phyloP scores from a whole-genome alignment of 2,888 invertebrate genomes.

The Boloria euphrosyne region DNA sequence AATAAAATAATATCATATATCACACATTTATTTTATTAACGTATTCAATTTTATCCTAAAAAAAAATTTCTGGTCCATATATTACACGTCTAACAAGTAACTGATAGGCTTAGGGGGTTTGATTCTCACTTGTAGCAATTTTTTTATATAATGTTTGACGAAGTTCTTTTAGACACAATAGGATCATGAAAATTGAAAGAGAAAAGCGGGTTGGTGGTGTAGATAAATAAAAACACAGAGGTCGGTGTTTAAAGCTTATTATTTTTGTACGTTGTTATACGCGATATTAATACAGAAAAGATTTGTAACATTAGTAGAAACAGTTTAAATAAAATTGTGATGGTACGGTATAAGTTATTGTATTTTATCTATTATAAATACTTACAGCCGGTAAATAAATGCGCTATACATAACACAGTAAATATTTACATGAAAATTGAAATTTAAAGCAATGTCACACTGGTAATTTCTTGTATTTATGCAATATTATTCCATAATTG shows the following conservation, averaged over 20 bases:
- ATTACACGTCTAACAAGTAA: too few relatives aligned
- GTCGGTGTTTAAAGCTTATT: conserved; percentile 77
- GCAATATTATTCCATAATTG: too few relatives aligned
- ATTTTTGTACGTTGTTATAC: conserved; percentile 79
- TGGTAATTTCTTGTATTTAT: neutral
- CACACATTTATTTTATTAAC: too few relatives aligned
- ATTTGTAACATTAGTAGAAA: conserved; percentile 54
- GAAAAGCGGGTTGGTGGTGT: neutral
- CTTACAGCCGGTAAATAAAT: conserved; percentile 76
- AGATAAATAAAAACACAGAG: conserved; percentile 41
- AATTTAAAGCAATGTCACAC: conserved; percentile 18
- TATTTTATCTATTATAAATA: conserved; percentile 59
- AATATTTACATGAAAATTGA: conserved; percentile 64
- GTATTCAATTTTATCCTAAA: too few relatives aligned
- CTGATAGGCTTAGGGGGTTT: too few relatives aligned
- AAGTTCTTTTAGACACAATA: too few relatives aligned
- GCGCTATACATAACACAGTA: conserved; percentile 72
- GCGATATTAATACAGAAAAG: conserved; percentile 70
- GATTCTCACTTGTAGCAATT: too few relatives aligned
- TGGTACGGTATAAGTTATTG: conserved; percentile 53
- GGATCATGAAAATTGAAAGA: neutral
- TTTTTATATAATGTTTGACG: too few relatives aligned
- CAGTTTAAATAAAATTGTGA: conserved; percentile 42
- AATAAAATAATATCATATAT: too few relatives aligned
- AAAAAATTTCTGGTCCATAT: too few relatives aligned